phyloP scores from a whole-genome alignment of 2,888 invertebrate genomes.

The Pelosia muscerda region DNA sequence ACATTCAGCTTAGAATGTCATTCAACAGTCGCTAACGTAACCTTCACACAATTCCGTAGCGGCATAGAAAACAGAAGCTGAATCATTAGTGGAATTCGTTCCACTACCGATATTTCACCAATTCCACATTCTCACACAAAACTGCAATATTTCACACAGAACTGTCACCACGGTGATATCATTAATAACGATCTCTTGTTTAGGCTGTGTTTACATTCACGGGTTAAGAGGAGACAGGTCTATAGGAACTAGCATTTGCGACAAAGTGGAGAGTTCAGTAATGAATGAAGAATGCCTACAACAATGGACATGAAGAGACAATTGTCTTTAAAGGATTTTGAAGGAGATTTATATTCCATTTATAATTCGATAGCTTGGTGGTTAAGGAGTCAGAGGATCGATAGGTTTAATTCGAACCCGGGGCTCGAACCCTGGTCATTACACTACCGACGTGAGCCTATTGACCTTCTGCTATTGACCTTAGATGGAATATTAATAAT shows the following conservation, averaged over 20 bases:
- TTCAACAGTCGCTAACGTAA: not conserved
- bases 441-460: no score
- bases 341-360: no score
- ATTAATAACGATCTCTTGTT: conserved; percentile 37
- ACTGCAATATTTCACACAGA: conserved; percentile 20
- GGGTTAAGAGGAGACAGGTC: not conserved
- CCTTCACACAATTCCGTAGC: not conserved
- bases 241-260: not conserved
- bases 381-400: no score
- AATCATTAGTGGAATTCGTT: conserved; percentile 24
- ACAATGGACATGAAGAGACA: no score
- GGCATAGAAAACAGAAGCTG: conserved; percentile 17
- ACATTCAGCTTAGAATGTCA: not conserved
- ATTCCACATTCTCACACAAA: conserved; percentile 6
- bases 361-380: no score
- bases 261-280: not conserved
- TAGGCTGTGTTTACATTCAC: conserved; percentile 14
- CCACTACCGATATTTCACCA: conserved; percentile 18
- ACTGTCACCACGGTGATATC: conserved; percentile 25
- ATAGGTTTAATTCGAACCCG: no score
- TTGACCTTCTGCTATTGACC: no score
- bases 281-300: not conserved
- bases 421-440: no score
- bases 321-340: no score
- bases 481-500: no score